Base-by-base conservation (phyloP, 2,113 vertebrate species). In the Melanostigma gelatinosum region DNA sequence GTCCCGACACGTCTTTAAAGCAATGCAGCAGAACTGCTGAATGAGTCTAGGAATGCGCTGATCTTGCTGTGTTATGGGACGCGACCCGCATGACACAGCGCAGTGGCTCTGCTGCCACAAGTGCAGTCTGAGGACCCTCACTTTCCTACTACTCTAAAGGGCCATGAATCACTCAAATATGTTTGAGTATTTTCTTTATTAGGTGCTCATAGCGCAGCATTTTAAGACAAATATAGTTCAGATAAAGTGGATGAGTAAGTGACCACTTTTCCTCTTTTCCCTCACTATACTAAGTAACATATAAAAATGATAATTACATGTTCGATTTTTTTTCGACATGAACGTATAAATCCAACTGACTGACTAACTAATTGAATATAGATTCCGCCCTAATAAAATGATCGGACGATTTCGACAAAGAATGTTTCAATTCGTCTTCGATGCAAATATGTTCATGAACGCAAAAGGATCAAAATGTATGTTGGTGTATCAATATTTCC, bases 101-200 rank as follows among this genome's bases (percentile, higher is more conserved):
- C 77, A 29, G 66, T 1, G 9, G 58, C 50, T 73, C 66, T 16
- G 82, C 10, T 8, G 58, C 72, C 52, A 40, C n/a, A 2, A 78
- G 70, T 75, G 79, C 83, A 75, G 52, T 85, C 79, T 62, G 63
- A 62, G 61, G 34, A 75, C 60, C 58, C 52, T 8, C 48, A n/a
- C 63, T 38, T 60, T 72, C 8, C 29, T 57, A 11, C 50, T 48
- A 65, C 77, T 61, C 62, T 67, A 50, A 65, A 22, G 13, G 34
- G 24, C 18, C 0, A 42, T 32, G 15, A 4, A 27, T 57, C 36
- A 55, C 54, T 44, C 32, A 18, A 55, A 75, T 57, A 27, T 27
- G 12, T 74, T 70, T 72, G 9, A 40, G 54, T 40, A 71, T 80
- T 65, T 71, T 55, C 34, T 80, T 75, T 57, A 42, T 44, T 52